Base-by-base conservation (phyloP, 2,888 invertebrate genomes). In the Mythimna vitellina region DNA sequence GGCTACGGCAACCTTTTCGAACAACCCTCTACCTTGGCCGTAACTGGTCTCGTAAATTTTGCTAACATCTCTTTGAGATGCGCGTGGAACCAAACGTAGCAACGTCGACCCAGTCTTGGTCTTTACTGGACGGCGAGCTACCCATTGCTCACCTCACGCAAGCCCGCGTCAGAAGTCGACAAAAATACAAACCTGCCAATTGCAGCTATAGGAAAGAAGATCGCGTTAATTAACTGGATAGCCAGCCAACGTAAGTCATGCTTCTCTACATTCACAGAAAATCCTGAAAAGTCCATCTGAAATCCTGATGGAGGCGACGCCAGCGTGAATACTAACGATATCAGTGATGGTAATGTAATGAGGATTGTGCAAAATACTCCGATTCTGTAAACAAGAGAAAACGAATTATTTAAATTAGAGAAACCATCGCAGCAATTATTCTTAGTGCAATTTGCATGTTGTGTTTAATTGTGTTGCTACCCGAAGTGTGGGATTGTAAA, bases 121-220 rank as follows among this genome's bases (percentile, higher is more conserved):
- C 17, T 0, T 6, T 17, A 46, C 1, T 1, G 46, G 17, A 46
- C 17, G 17, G 46, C 46, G 46, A 46, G 20, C 46, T 17, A 46
- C 1, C 14, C 7, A 46, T 46, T 20, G 17, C 46, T 46, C 20
- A 17, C 0, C 20, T 5, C 17, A 0, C 17, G 0, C 46, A 20
- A 46, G 17, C 17, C 17, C 7, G 2, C 17, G 46, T 14, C 7
- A 46, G 3, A 38, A 49, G 14, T n/a, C 49, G 2, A 60, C 3
- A 0, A 35, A 58, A 56, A 53, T 64, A 77, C 75, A 58, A 65
- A 97, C 97, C 97, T 97, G 93, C 97, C 97, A 87, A 97, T 96
- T 56, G 97, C 97, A 91, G 97, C 96, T 58, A 97, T 89, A 32
- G 97, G 97, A 89, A 97, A 97, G 70, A 96, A 93, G 9, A 97